A percentile compares a stretch with the other conserved stretches of the same genome.
These are phyloP conservation scores for Heliconius nattereri DNA, from an alignment of 1,140 invertebrate species.

Conservation along the genomic window DNA sequence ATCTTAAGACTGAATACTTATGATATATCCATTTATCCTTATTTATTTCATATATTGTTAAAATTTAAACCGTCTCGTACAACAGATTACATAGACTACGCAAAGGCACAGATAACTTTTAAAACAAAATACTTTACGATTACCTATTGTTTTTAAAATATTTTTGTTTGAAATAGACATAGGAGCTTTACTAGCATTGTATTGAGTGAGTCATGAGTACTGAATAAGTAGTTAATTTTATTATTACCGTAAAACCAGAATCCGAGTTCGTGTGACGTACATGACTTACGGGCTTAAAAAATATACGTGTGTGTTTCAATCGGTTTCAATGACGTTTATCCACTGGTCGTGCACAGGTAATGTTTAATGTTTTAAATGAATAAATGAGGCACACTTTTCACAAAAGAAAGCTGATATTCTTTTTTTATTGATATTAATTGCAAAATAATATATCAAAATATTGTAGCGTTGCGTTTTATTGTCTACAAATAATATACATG, in stretches of 20 bases:
- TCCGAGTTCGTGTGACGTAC: neutral
- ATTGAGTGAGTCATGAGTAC: neutral
- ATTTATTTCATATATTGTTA: no score
- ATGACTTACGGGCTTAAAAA: neutral
- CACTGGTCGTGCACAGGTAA: neutral
- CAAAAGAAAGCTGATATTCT: no score
- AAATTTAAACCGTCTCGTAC: neutral
- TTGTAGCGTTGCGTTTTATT: no score
- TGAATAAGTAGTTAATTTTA: constrained; percentile 10
- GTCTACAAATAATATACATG: no score
- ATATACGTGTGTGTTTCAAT: neutral
- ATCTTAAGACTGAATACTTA: no score
- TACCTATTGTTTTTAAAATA: neutral
- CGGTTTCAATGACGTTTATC: constrained; percentile 2
- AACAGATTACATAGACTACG: neutral
- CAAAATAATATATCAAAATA: no score
- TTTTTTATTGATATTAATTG: no score
- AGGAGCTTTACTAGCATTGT: neutral
- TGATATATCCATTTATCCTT: no score
- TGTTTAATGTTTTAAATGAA: neutral
- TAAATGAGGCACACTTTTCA: no score
- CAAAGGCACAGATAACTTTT: neutral
- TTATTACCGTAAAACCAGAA: neutral
- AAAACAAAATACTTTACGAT: neutral
- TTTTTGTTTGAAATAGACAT: neutral